A percentile compares a stretch with the other conserved stretches of the same genome.
Evolutionary conservation across 2,113 vertebrate species (phyloP).

Genomic region (Centropus bengalensis): DNA sequence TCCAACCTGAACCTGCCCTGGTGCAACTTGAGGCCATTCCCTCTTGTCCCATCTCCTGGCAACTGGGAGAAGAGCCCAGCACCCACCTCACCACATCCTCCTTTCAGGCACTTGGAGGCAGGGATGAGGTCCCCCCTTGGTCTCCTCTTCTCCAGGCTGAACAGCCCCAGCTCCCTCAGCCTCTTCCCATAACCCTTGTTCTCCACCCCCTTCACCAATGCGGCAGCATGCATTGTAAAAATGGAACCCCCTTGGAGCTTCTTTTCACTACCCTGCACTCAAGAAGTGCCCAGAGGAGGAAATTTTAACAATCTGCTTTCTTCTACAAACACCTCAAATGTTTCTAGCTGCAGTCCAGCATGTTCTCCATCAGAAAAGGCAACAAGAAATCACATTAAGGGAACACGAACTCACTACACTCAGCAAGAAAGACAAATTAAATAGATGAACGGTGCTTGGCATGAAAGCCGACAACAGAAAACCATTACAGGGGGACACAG

Average conservation of each 20-base stretch:
- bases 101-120: too few species aligned
- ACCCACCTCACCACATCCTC: too few species aligned
- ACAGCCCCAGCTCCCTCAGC: too few species aligned
- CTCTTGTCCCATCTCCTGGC: too few species aligned
- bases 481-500: too few species aligned
- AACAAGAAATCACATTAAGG: rapidly evolving
- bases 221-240: rapidly evolving
- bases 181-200: too few species aligned
- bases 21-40: too few species aligned
- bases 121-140: too few species aligned
- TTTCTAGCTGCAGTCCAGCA: not conserved
- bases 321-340: not conserved
- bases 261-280: not conserved
- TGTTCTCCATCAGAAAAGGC: rapidly evolving
- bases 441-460: not conserved
- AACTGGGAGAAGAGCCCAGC: too few species aligned
- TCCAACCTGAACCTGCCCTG: too few species aligned
- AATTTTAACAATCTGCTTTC: not conserved
- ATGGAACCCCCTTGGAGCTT: rapidly evolving
- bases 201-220: not conserved
- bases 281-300: rapidly evolving
- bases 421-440: not conserved
- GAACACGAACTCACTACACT: rapidly evolving
- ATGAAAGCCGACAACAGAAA: not conserved
- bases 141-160: too few species aligned